Evolutionary conservation across 2,797 vertebrate species (phyloP).

Genomic region (Hydrophis major): DNA sequence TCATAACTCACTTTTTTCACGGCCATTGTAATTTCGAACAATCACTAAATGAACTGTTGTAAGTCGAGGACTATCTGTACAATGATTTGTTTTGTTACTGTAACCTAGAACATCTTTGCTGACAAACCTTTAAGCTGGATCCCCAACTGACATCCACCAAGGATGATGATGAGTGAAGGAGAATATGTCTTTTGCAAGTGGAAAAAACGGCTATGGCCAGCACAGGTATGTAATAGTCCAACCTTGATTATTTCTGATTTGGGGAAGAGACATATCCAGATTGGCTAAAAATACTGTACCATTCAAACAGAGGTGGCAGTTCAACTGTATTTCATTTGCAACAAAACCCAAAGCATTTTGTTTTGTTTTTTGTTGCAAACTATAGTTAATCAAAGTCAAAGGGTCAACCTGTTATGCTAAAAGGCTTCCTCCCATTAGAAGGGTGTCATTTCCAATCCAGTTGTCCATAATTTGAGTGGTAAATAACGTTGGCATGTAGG

Average conservation of each 20-base stretch:
- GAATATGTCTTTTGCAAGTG: slow-evolving; percentile 71
- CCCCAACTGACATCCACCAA: neutral
- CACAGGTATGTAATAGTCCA: slow-evolving; percentile 67
- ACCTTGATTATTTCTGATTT: neutral
- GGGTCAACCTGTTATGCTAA: neutral
- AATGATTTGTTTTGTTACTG: neutral
- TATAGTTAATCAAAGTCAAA: neutral
- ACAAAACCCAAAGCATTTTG: no score
- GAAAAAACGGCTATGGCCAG: slow-evolving; percentile 73
- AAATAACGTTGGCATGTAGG: neutral
- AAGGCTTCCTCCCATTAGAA: neutral
- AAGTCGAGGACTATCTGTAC: neutral
- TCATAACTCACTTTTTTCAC: neutral
- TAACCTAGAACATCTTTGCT: slow-evolving; percentile 25
- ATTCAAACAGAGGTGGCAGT: neutral
- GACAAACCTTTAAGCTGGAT: neutral
- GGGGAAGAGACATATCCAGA: neutral
- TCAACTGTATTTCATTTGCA: neutral
- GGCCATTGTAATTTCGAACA: neutral
- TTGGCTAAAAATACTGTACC: neutral
- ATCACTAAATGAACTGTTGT: neutral
- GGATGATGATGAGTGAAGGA: slow-evolving; percentile 53
- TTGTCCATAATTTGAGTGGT: neutral
- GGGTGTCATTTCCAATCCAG: neutral
- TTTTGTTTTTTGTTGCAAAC: neutral